These are phyloP conservation scores for Triplophysa tibetana DNA, from an alignment of 2,113 vertebrate species.

Conservation along the genomic window DNA sequence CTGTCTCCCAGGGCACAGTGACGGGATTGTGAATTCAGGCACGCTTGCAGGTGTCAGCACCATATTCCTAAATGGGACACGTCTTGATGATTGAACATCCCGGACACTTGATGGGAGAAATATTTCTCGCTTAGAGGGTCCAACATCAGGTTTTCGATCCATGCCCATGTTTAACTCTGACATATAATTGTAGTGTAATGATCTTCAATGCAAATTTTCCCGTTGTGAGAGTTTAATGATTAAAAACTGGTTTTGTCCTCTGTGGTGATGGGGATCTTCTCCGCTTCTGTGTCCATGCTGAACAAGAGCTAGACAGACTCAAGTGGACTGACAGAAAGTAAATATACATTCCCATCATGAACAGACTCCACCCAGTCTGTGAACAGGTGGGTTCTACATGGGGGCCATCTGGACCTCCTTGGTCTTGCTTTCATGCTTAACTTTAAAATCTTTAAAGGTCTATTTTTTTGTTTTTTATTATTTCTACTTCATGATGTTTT, in stretches of 20 bases:
- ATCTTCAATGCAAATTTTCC: neutral
- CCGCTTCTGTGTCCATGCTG: neutral
- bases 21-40: constrained; percentile 72
- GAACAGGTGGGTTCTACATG: no score
- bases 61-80: constrained; percentile 41
- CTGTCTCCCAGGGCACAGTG: constrained; percentile 59
- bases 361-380: constrained; percentile 19
- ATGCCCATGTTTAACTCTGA: neutral
- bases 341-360: neutral
- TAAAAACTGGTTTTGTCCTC: neutral
- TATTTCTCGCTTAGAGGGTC: constrained; percentile 5
- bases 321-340: neutral
- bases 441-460: no score
- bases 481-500: no score
- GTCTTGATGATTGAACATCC: constrained; percentile 24
- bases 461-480: no score
- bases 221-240: neutral
- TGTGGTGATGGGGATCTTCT: neutral
- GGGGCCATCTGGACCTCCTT: no score
- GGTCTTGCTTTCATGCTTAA: no score
- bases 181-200: constrained; percentile 6
- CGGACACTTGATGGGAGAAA: neutral
- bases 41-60: constrained; percentile 71
- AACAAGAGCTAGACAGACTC: neutral
- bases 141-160: neutral